A percentile compares a stretch with the other conserved stretches of the same genome.
phyloP scores from a whole-genome alignment of 2,888 invertebrate genomes.

The Dasysyrphus albostriatus region DNA sequence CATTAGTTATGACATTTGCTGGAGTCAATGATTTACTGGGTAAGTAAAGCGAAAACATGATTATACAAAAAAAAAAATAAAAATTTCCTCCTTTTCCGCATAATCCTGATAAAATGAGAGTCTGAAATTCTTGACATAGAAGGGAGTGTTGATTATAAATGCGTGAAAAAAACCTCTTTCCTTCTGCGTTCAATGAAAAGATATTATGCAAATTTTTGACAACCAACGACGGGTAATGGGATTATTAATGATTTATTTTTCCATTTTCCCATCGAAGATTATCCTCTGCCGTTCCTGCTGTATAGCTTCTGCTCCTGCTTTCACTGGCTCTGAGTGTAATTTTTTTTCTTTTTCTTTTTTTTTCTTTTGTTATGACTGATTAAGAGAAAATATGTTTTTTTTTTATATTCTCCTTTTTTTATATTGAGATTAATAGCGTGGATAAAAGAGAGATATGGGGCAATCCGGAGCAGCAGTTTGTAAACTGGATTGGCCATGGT shows the following conservation, averaged over 20 bases:
- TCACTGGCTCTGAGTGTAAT: not conserved
- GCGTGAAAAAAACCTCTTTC: conserved; percentile 8
- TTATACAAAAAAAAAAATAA: not conserved
- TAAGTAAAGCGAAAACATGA: conserved; percentile 78
- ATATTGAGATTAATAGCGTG: conserved; percentile 42
- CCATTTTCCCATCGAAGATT: conserved; percentile 11
- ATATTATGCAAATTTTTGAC: conserved; percentile 66
- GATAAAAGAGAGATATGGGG: conserved; percentile 33
- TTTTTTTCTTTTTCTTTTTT: not conserved
- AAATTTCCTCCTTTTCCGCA: not conserved
- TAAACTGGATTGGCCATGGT: not conserved
- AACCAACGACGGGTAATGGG: conserved; percentile 44
- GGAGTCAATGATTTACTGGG: conserved; percentile 98
- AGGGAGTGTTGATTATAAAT: not conserved
- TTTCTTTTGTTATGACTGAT: conserved; percentile 45
- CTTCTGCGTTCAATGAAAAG: conserved; percentile 42
- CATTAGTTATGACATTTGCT: conserved; percentile 99
- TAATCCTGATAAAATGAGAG: not conserved
- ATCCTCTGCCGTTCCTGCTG: not conserved
- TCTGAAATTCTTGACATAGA: not conserved
- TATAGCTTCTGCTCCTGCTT: not conserved
- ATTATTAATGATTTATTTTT: conserved; percentile 70
- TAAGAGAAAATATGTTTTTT: conserved; percentile 38
- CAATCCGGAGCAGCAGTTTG: conserved; percentile 16
- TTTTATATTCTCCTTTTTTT: conserved; percentile 38